Evolutionary conservation across 2,113 vertebrate species (phyloP), one percentile per base, ranked within the genome.

Genomic region (Barbus barbus): DNA sequence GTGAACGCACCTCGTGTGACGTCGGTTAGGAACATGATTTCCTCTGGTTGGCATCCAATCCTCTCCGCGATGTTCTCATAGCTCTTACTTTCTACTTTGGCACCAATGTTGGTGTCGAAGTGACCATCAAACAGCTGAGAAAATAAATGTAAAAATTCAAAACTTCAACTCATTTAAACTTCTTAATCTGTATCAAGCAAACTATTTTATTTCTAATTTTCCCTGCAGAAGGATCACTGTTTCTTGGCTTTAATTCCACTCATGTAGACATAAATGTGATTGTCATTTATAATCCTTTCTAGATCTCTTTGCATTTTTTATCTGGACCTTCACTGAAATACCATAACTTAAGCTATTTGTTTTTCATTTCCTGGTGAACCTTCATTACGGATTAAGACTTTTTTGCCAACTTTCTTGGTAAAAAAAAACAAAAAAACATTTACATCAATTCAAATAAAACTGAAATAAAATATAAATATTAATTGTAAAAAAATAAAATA

Each of bases 11-110:
- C 98, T 91, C 93, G 92, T 86, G 95, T 95, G 75, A 98, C 92
- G 2, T 99, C 98, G 0, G 98, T 99, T 90, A 99, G 84, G 91
- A 99, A 99, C 9, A 97, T 94, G 84, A 99, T 96, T 84, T 98
- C 97, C 86, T 94, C 96, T 44, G 97, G 92, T n/a, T 91, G 92
- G 0, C 97, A 98, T 0, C 97, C 96, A 26, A 99, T 97, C 84
- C 95, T 94, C 76, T 94, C 88, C 0, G 96, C 96, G 53, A 99
- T 99, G 88, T 94, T 95, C 85, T 94, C 94, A 20, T 99, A 99
- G 91, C 98, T 99, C 90, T 97, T 97, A 22, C 94, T 93, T 72
- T 99, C 97, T 13, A 98, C 95, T 91, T 99, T 99, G 67, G 94
- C 90, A 33, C 97, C 97, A 88, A 99, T 95, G 84, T 94, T 96